Percentiles rank a stretch among this genome's conserved stretches.
These are phyloP conservation scores for Lydus trimaculatus DNA, from an alignment of 2,888 invertebrate species.

Conservation along the genomic window DNA sequence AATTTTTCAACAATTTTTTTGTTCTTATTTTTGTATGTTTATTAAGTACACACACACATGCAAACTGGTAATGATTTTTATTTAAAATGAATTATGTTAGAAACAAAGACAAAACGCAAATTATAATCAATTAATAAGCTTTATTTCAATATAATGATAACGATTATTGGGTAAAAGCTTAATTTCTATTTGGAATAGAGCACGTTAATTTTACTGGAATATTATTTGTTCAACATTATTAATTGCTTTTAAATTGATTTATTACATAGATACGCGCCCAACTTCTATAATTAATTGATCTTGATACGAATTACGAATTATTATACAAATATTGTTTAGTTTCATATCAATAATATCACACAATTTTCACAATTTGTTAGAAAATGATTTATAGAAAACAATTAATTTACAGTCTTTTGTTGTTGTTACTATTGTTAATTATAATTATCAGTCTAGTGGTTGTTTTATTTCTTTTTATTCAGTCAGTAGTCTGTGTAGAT, in stretches of 20 bases:
- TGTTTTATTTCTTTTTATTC: constrained; percentile 21
- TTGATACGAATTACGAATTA: constrained; percentile 37
- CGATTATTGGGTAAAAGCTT: constrained; percentile 20
- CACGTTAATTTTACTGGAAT: constrained; percentile 33
- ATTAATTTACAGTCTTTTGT: constrained; percentile 25
- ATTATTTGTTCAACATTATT: constrained; percentile 54
- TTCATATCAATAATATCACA: constrained; percentile 38
- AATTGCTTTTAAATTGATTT: constrained; percentile 59
- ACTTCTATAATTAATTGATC: constrained; percentile 45
- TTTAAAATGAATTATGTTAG: neutral
- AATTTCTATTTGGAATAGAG: neutral
- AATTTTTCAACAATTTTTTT: constrained; percentile 30
- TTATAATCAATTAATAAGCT: constrained; percentile 30
- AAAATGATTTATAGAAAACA: neutral
- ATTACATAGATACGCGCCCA: constrained; percentile 43
- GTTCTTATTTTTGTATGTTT: neutral
- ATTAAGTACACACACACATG: no score
- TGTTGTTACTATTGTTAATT: constrained; percentile 15
- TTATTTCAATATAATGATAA: constrained; percentile 34
- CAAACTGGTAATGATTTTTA: neutral
- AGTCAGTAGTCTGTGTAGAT: neutral
- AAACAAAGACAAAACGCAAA: neutral
- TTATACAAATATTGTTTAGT: constrained; percentile 37
- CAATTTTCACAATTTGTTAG: constrained; percentile 19
- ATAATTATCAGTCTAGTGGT: neutral